These are phyloP conservation scores for Neomorphus geoffroyi DNA, from an alignment of 2,797 vertebrate genomes.

Conservation along the genomic window DNA sequence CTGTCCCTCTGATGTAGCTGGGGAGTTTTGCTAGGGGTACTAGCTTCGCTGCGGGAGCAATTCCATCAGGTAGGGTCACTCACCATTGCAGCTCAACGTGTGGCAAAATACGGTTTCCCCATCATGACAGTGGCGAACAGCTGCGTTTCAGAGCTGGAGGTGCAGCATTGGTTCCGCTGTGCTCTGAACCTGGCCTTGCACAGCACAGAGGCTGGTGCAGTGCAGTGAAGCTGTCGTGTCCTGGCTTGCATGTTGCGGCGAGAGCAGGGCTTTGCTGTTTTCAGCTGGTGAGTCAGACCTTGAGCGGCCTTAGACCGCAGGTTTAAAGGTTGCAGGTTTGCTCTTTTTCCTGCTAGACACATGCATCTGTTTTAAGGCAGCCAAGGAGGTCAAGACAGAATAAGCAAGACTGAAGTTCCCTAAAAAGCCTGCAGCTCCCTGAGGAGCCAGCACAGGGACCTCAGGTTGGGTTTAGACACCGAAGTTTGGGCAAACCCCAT, in stretches of 20 bases:
- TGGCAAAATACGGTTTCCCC: not conserved
- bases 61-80: not conserved
- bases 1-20: not conserved
- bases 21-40: not conserved
- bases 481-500: not conserved
- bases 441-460: rapidly evolving
- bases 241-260: not conserved
- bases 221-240: not conserved
- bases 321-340: not conserved
- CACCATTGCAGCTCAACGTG: rapidly evolving
- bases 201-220: rapidly evolving
- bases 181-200: rapidly evolving
- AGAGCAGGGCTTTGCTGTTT: not conserved
- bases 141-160: not conserved
- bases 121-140: rapidly evolving
- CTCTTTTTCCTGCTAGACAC: not conserved
- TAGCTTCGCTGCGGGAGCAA: not conserved
- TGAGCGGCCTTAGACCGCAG: not conserved
- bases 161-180: rapidly evolving
- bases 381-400: not conserved
- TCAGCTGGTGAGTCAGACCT: not conserved
- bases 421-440: not conserved
- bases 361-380: not conserved
- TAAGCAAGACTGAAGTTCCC: rapidly evolving
- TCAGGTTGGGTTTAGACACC: not conserved